Conservation (phyloP, 2,888 invertebrate species). For the Thymelicus acteon region DNA sequence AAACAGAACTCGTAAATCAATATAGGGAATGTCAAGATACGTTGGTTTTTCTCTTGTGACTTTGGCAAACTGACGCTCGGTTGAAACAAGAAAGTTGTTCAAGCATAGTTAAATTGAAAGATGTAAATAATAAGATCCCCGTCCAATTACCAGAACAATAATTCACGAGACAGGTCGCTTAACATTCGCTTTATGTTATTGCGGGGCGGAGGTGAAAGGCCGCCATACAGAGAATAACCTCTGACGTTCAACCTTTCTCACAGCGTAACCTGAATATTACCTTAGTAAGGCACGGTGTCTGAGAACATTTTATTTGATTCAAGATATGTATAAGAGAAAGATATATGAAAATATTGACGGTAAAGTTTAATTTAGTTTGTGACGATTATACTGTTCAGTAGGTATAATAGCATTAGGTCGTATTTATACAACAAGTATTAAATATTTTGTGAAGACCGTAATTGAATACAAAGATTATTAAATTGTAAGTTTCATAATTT, state of each 20-base stretch:
- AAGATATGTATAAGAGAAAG: background rate
- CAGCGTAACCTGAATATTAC: constrained; percentile 21
- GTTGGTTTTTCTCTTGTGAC: background rate
- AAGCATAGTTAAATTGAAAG: constrained; percentile 37
- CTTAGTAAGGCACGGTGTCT: background rate
- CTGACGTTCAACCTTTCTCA: constrained; percentile 41
- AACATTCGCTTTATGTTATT: constrained; percentile 40
- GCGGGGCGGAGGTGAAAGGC: constrained; percentile 47
- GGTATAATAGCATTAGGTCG: too few relatives aligned
- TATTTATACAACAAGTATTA: too few relatives aligned
- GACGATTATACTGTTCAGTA: too few relatives aligned
- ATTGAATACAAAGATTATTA: background rate
- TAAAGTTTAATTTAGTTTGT: too few relatives aligned
- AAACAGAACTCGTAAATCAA: background rate
- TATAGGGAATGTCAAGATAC: background rate
- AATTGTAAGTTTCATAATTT: background rate
- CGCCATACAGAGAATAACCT: constrained; percentile 32
- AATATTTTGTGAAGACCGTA: background rate
- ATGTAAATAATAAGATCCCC: constrained; percentile 45
- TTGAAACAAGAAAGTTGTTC: constrained; percentile 37
- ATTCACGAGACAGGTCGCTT: constrained; percentile 47
- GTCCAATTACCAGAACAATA: constrained; percentile 55
- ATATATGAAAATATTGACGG: too few relatives aligned
- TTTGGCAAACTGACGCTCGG: background rate
- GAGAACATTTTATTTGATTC: background rate